Percentiles rank a stretch among this genome's conserved stretches.
Evolutionary conservation across 2,113 vertebrate genomes (phyloP).

Genomic region (Pituophis catenifer): DNA sequence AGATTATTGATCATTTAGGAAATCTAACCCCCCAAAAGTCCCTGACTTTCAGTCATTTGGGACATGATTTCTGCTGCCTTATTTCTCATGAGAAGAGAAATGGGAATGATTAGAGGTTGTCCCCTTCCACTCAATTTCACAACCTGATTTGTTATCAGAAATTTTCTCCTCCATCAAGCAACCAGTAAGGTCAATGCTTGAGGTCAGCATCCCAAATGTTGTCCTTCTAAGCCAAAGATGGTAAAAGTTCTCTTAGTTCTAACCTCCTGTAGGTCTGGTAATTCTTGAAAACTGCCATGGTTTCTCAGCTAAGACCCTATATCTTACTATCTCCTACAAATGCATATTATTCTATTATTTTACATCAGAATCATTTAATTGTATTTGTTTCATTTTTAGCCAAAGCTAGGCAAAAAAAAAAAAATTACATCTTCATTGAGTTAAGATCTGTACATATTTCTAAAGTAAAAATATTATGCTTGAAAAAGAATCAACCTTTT

Average conservation of each 20-base stretch:
- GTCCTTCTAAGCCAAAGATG: neutral
- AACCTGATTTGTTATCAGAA: neutral
- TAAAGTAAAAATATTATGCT: neutral
- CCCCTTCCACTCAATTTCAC: neutral
- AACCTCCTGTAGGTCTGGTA: neutral
- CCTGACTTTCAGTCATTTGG: neutral
- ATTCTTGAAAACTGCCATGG: neutral
- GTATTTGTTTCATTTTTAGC: neutral
- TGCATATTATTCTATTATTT: neutral
- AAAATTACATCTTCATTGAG: neutral
- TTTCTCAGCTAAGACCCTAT: neutral
- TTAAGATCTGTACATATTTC: neutral
- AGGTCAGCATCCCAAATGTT: neutral
- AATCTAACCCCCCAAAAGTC: neutral
- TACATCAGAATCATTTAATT: neutral
- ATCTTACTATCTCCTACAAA: neutral
- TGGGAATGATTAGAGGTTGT: neutral
- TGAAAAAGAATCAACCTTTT: slow-evolving; percentile 34
- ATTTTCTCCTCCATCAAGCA: neutral
- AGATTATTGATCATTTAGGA: neutral
- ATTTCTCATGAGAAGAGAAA: neutral
- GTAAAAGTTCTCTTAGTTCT: neutral
- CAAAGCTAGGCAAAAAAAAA: neutral
- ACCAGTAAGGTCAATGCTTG: neutral
- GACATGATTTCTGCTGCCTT: neutral